These are phyloP conservation scores for Drosophila formosana DNA, from an alignment of 2,888 invertebrate genomes.

Conservation along the genomic window DNA sequence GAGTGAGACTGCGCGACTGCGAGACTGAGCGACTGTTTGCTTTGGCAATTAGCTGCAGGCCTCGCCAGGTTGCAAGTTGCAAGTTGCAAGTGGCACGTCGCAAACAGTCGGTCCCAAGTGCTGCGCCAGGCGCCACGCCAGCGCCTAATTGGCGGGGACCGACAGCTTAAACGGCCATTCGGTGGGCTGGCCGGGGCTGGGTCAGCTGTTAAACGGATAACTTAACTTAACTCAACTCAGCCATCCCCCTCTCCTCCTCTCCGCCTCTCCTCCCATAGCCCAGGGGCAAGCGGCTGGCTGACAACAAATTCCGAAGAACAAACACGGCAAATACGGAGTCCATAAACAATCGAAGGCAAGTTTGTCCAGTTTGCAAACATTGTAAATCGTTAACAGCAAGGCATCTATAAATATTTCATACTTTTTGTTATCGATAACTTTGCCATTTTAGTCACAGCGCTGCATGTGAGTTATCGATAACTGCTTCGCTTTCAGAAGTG, in stretches of 20 bases:
- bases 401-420: too few relatives aligned
- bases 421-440: too few relatives aligned
- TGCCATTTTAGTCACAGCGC: too few relatives aligned
- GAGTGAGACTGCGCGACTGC: conserved; percentile 6
- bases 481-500: too few relatives aligned
- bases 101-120: conserved; percentile 5
- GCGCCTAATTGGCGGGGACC: conserved; percentile 52
- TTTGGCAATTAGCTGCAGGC: conserved; percentile 58
- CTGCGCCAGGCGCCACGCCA: conserved; percentile 18
- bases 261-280: neutral
- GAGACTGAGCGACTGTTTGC: conserved; percentile 46
- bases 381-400: too few relatives aligned
- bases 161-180: conserved; percentile 43
- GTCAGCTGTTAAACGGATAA: conserved; percentile 25
- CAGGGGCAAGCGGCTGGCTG: neutral
- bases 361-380: too few relatives aligned
- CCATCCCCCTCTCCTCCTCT: neutral
- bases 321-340: neutral
- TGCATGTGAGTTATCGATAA: too few relatives aligned
- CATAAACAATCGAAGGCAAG: neutral
- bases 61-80: conserved; percentile 1
- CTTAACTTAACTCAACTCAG: conserved; percentile 4
- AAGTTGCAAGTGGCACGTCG: neutral
- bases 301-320: neutral
- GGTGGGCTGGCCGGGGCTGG: conserved; percentile 31